phyloP scores from a whole-genome alignment of 2,888 invertebrate genomes.

The Ornithoptera alexandrae region DNA sequence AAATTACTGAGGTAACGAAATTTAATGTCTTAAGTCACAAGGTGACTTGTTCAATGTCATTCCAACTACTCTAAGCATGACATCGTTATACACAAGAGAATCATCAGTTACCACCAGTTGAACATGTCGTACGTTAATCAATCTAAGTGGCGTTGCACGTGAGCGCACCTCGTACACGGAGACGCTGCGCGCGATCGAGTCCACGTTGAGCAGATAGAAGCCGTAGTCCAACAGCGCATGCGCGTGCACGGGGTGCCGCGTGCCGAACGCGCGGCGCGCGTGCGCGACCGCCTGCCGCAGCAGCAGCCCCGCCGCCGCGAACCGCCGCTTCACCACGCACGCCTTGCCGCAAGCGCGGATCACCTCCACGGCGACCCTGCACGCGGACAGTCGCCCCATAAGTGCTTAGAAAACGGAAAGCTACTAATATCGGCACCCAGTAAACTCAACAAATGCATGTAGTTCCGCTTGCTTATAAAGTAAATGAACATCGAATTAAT shows the following conservation, averaged over 20 bases:
- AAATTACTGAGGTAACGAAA: too few relatives aligned
- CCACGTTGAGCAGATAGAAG: slow-evolving; percentile 93
- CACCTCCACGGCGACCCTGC: slow-evolving; percentile 87
- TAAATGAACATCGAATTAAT: too few relatives aligned
- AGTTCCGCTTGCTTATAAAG: too few relatives aligned
- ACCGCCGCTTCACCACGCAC: slow-evolving; percentile 93
- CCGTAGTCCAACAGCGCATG: slow-evolving; percentile 93
- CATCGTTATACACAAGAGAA: too few relatives aligned
- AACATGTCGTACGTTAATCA: too few relatives aligned
- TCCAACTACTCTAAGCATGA: too few relatives aligned
- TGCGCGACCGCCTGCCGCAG: slow-evolving; percentile 90
- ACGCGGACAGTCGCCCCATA: not conserved
- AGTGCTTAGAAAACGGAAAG: not conserved
- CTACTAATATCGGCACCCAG: too few relatives aligned
- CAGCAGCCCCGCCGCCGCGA: slow-evolving; percentile 88
- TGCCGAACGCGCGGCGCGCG: slow-evolving; percentile 82
- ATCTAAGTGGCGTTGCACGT: too few relatives aligned
- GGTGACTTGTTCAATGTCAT: too few relatives aligned
- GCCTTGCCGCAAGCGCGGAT: slow-evolving; percentile 92
- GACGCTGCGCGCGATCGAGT: slow-evolving; percentile 91
- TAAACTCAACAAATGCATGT: too few relatives aligned
- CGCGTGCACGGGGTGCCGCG: slow-evolving; percentile 89
- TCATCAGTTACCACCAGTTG: too few relatives aligned
- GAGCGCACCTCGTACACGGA: slow-evolving; percentile 85
- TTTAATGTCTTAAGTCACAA: too few relatives aligned